Evolutionary conservation across 2,888 invertebrate genomes (phyloP).

Genomic region (Drosophila formosana): DNA sequence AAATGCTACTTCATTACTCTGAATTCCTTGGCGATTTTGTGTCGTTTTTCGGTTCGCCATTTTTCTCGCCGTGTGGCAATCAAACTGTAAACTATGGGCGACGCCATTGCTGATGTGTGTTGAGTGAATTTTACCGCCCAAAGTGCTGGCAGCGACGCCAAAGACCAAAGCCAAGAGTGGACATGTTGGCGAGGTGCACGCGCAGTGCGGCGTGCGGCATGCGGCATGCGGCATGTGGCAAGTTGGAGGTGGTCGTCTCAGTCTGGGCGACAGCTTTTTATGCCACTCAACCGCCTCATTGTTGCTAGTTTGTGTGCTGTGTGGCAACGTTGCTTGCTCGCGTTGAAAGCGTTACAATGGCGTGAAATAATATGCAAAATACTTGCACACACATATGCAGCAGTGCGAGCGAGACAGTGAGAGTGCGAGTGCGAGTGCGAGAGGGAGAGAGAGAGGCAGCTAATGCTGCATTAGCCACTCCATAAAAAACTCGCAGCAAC

Average conservation of each 20-base stretch:
- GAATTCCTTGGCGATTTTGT: not conserved
- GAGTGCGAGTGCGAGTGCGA: too few species aligned
- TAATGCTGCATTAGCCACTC: slow-evolving; percentile 42
- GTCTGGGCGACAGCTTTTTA: slow-evolving; percentile 73
- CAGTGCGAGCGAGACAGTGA: slow-evolving; percentile 5
- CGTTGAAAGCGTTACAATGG: slow-evolving; percentile 78
- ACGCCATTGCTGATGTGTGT: slow-evolving; percentile 69
- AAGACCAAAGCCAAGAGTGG: slow-evolving; percentile 59
- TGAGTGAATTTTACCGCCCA: slow-evolving; percentile 77
- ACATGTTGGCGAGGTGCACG: slow-evolving; percentile 41
- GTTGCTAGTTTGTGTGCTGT: slow-evolving; percentile 35
- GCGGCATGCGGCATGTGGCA: slow-evolving; percentile 40
- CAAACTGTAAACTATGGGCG: slow-evolving; percentile 74
- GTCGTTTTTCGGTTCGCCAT: not conserved
- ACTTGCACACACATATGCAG: slow-evolving; percentile 59
- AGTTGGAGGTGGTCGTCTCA: slow-evolving; percentile 29
- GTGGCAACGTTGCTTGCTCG: slow-evolving; percentile 47
- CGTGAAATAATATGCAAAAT: slow-evolving; percentile 83
- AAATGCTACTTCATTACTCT: too few species aligned
- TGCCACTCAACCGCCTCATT: slow-evolving; percentile 67
- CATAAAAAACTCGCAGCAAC: slow-evolving; percentile 12
- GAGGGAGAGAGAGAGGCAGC: slow-evolving; percentile 10
- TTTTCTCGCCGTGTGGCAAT: slow-evolving; percentile 39
- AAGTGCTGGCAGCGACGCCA: slow-evolving; percentile 76
- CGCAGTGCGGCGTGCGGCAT: slow-evolving; percentile 36